Percentiles rank a stretch among this genome's conserved stretches.
Evolutionary conservation across 2,888 invertebrate species (phyloP).

Genomic region (Fabriciana adippe): DNA sequence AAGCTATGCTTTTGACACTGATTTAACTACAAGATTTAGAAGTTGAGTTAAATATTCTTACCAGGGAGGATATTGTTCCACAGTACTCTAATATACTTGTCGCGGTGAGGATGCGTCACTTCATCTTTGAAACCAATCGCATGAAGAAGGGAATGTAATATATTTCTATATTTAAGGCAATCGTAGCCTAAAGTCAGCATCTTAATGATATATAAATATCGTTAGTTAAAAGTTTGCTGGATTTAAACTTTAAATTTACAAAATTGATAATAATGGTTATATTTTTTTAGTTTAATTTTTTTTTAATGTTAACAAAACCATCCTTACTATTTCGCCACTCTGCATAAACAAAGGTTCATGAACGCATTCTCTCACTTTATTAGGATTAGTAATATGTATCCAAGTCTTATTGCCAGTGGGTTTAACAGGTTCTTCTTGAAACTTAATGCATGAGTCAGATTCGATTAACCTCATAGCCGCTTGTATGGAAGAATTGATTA

Average conservation of each 20-base stretch:
- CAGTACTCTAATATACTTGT: slow-evolving; percentile 57
- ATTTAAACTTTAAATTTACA: no score
- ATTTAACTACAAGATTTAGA: slow-evolving; percentile 8
- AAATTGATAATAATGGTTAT: no score
- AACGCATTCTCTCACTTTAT: slow-evolving; percentile 51
- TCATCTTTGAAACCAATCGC: slow-evolving; percentile 65
- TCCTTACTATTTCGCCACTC: slow-evolving; percentile 54
- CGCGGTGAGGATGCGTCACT: slow-evolving; percentile 63
- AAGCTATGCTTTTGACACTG: no score
- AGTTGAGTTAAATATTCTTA: slow-evolving; percentile 35
- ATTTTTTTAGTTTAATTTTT: no score
- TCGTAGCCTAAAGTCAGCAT: slow-evolving; percentile 58
- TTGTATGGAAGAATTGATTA: slow-evolving; percentile 47
- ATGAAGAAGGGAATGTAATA: slow-evolving; percentile 61
- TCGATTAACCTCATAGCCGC: slow-evolving; percentile 52
- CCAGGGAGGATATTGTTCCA: slow-evolving; percentile 69
- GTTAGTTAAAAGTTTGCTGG: no score
- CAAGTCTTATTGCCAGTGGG: slow-evolving; percentile 42
- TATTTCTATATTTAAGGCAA: slow-evolving; percentile 54
- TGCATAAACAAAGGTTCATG: slow-evolving; percentile 46
- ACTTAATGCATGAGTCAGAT: slow-evolving; percentile 56
- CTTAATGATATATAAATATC: slow-evolving; percentile 41
- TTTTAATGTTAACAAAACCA: no score
- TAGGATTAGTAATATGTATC: slow-evolving; percentile 59
- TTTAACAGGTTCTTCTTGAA: slow-evolving; percentile 42